Conservation (phyloP, 2,113 vertebrate genomes). For the Lipophrys pholis region DNA sequence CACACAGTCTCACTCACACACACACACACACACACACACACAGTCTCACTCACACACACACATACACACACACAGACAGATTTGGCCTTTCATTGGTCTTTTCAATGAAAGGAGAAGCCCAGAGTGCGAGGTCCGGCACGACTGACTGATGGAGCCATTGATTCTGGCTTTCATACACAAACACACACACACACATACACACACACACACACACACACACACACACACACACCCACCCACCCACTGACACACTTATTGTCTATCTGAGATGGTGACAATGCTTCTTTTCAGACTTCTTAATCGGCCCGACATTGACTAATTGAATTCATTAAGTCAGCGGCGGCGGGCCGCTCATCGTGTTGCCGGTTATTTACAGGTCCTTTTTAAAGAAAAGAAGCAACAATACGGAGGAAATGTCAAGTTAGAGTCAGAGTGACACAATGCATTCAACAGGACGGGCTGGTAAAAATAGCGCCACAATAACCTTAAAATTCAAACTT, state of each 20-base stretch:
- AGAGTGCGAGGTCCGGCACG: constrained; percentile 39
- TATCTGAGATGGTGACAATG: constrained; percentile 62
- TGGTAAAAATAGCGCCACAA: too few relatives aligned
- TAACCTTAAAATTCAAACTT: too few relatives aligned
- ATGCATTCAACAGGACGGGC: not conserved
- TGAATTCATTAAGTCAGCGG: constrained; percentile 71
- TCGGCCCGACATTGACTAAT: constrained; percentile 72
- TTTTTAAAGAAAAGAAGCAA: constrained; percentile 43
- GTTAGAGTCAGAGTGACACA: constrained; percentile 53
- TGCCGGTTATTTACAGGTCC: constrained; percentile 73
- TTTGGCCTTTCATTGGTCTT: constrained; percentile 11
- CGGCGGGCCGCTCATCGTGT: constrained; percentile 51
- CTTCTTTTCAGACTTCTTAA: constrained; percentile 72
- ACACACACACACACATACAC: not conserved
- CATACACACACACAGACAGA: constrained; percentile 16
- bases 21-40: too few relatives aligned
- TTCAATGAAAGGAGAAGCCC: constrained; percentile 43
- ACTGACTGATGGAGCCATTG: constrained; percentile 66
- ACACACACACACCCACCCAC: not conserved
- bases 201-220: too few relatives aligned
- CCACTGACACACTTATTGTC: not conserved
- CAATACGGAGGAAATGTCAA: constrained; percentile 73
- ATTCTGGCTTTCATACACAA: constrained; percentile 26
- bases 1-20: too few relatives aligned
- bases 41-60: too few relatives aligned